These are phyloP conservation scores for Cololabis saira DNA, from an alignment of 2,113 vertebrate genomes.

Conservation along the genomic window DNA sequence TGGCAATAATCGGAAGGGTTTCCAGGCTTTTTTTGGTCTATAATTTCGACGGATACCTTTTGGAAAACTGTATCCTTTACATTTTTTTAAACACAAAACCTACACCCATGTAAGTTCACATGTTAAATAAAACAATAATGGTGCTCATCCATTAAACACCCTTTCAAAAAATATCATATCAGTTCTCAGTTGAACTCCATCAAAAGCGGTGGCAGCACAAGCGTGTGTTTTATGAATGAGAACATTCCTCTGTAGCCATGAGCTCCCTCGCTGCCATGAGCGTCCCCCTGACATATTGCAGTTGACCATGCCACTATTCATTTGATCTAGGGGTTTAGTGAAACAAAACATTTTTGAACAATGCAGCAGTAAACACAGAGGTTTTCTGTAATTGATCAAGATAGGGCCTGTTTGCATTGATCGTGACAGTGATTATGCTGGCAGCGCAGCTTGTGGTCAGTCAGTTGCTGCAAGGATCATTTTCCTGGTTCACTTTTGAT, in stretches of 20 bases:
- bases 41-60: no score
- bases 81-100: no score
- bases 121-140: no score
- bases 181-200: no score
- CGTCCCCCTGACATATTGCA: background rate
- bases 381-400: conserved; percentile 50
- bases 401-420: conserved; percentile 47
- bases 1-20: no score
- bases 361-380: conserved; percentile 25
- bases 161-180: no score
- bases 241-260: background rate
- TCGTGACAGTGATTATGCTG: conserved; percentile 55
- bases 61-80: no score
- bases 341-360: conserved; percentile 40
- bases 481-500: conserved; percentile 13
- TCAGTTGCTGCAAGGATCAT: conserved; percentile 13
- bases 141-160: no score
- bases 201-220: no score
- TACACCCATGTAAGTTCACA: no score
- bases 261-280: background rate
- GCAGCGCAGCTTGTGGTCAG: conserved; percentile 35
- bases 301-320: conserved; percentile 1
- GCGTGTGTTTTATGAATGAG: background rate
- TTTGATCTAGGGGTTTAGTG: conserved; percentile 33
- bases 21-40: no score